Conservation (phyloP, 2,797 vertebrate genomes). For the Lepidocolaptes lacrymiger region DNA sequence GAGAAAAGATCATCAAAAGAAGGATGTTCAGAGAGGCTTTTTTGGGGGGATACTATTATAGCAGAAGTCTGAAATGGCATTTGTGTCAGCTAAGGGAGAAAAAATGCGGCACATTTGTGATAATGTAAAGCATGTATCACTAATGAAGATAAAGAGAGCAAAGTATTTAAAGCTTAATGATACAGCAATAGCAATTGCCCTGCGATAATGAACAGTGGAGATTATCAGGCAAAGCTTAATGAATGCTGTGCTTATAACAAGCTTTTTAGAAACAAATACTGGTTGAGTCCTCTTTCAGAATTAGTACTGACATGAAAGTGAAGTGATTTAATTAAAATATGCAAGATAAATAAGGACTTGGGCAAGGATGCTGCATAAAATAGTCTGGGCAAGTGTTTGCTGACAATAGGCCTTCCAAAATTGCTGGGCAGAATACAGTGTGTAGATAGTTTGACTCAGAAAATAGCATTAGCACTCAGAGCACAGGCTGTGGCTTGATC, state of each 20-base stretch:
- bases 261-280: slow-evolving; percentile 74
- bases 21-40: slow-evolving; percentile 18
- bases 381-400: slow-evolving; percentile 6
- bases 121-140: slow-evolving; percentile 43
- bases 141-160: slow-evolving; percentile 65
- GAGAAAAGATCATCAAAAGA: slow-evolving; percentile 58
- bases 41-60: slow-evolving; percentile 27
- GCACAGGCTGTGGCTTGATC: neutral
- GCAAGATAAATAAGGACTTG: slow-evolving; percentile 54
- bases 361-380: slow-evolving; percentile 21
- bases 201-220: slow-evolving; percentile 65
- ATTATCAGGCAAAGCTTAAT: slow-evolving; percentile 71
- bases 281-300: slow-evolving; percentile 70
- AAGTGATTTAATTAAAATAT: slow-evolving; percentile 74
- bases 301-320: slow-evolving; percentile 69
- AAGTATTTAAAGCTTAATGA: slow-evolving; percentile 70
- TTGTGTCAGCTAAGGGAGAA: slow-evolving; percentile 51
- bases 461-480: neutral
- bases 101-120: neutral
- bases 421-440: neutral
- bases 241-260: slow-evolving; percentile 73
- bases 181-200: slow-evolving; percentile 65
- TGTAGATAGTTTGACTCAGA: neutral
- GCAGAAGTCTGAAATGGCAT: slow-evolving; percentile 26
- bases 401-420: slow-evolving; percentile 37